Evolutionary conservation across 2,888 invertebrate genomes (phyloP), one percentile per base, ranked within the genome.

Genomic region (Diarsia dahlii): DNA sequence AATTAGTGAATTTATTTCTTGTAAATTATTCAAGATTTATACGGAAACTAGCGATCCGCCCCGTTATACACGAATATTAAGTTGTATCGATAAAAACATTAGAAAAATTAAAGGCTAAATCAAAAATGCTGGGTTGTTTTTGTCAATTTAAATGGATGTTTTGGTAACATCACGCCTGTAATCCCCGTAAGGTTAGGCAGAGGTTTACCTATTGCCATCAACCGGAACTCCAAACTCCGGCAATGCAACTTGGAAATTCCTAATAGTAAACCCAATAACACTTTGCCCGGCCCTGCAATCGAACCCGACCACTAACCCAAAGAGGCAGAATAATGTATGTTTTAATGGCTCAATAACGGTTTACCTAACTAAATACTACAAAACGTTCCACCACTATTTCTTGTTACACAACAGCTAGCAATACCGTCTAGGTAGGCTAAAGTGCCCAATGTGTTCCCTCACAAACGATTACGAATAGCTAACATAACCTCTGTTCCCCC

Each of bases 401-500:
- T 52, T 63, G 8, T 74, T 52, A 63, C 23, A 63, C 15, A 69
- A 45, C 20, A 63, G 15, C 62, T 20, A 54, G 64, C 74, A 79
- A 71, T 74, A 60, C 54, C 18, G 15, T 50, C 34, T 69, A 28
- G 12, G 23, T 39, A 64, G n/a, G 71, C 45, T 68, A n/a, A 65
- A 68, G 64, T 71, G 58, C 39, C 74, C 67, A 68, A 76, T 63
- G 54, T 71, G 48, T 76, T 73, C 66, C 48, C 58, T 58, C 54
- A 39, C 71, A 74, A 71, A 71, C 71, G 39, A 71, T 82, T 74
- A 74, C 71, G 54, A 60, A 74, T 39, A 70, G 64, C 65, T 74
- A 64, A 71, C 74, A 63, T 63, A 74, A 72, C 76, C 75, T 71
- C 68, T 65, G 48, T 62, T 28, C 58, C 23, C 69, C 12, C 3